A percentile compares a stretch with the other conserved stretches of the same genome.
Evolutionary conservation across 92 coral and sea anemone genomes (phyloP).

Genomic region (Porites lobata): DNA sequence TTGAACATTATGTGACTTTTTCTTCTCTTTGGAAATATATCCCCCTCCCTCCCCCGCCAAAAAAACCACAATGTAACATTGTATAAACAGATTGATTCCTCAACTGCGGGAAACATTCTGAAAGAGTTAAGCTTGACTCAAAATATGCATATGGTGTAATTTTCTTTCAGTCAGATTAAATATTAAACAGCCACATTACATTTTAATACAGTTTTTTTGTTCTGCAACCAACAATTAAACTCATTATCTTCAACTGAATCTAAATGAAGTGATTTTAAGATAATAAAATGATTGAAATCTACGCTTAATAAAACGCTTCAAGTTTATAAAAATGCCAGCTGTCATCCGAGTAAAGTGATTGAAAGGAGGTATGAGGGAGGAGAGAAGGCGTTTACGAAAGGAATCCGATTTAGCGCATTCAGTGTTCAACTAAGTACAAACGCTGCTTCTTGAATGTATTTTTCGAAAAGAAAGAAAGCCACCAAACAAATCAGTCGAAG

Average conservation of each 20-base stretch:
- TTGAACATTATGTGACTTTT: no score
- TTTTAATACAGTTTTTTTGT: conserved; percentile 24
- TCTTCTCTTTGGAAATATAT: no score
- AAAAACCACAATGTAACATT: no score
- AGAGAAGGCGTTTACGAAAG: conserved; percentile 3
- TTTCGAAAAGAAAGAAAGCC: background rate
- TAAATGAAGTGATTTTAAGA: conserved; percentile 36
- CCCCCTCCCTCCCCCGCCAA: no score
- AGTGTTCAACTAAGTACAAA: conserved; percentile 3
- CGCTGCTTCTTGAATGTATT: background rate
- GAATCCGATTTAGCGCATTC: background rate
- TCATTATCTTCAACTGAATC: conserved; percentile 38
- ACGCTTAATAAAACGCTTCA: conserved; percentile 9
- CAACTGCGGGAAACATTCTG: background rate
- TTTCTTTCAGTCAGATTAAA: no score
- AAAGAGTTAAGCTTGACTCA: background rate
- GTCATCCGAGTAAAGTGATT: background rate
- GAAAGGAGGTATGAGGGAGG: background rate
- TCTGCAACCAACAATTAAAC: conserved; percentile 29
- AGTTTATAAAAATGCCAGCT: background rate
- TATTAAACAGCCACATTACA: background rate
- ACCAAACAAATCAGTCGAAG: background rate
- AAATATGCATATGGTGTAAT: background rate
- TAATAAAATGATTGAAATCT: conserved; percentile 32
- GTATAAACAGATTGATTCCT: no score